These are phyloP conservation scores for Cheumatopsyche charites DNA, from an alignment of 1,140 invertebrate genomes.

Conservation along the genomic window DNA sequence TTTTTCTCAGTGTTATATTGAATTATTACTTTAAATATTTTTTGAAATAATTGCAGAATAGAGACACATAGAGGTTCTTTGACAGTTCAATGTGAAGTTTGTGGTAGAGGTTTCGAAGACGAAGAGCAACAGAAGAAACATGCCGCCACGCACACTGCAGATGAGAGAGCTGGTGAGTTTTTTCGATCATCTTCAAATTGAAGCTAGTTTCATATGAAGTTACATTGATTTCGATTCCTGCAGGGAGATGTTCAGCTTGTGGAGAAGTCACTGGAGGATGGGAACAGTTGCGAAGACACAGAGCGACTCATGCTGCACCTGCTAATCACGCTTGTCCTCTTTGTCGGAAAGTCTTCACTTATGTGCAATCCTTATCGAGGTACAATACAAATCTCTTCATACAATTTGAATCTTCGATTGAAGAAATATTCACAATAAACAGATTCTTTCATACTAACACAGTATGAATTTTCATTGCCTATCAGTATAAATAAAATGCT, in stretches of 20 bases:
- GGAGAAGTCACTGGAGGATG: slow-evolving; percentile 53
- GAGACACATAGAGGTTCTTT: slow-evolving; percentile 56
- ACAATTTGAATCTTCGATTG: too few relatives aligned
- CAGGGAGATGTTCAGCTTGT: slow-evolving; percentile 56
- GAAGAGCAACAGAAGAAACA: slow-evolving; percentile 56
- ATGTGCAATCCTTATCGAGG: slow-evolving; percentile 40
- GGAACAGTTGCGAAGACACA: slow-evolving; percentile 56
- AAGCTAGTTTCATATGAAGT: neutral
- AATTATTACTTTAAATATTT: too few relatives aligned
- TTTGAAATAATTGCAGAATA: slow-evolving; percentile 52
- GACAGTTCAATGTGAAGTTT: slow-evolving; percentile 59
- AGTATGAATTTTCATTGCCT: too few relatives aligned
- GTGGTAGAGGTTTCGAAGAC: slow-evolving; percentile 59
- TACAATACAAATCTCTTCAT: too few relatives aligned
- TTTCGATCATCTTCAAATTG: neutral
- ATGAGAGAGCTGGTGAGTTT: slow-evolving; percentile 55
- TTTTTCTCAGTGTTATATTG: too few relatives aligned
- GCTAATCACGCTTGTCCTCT: slow-evolving; percentile 55
- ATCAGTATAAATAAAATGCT: too few relatives aligned
- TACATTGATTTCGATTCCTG: neutral
- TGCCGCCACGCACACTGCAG: slow-evolving; percentile 54
- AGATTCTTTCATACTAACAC: too few relatives aligned
- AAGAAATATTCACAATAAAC: too few relatives aligned
- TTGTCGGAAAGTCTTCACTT: slow-evolving; percentile 54
- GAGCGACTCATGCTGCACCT: slow-evolving; percentile 43